These are phyloP conservation scores for Orientallactaga sibirica DNA, from an alignment of 2,797 vertebrate genomes.

Conservation along the genomic window DNA sequence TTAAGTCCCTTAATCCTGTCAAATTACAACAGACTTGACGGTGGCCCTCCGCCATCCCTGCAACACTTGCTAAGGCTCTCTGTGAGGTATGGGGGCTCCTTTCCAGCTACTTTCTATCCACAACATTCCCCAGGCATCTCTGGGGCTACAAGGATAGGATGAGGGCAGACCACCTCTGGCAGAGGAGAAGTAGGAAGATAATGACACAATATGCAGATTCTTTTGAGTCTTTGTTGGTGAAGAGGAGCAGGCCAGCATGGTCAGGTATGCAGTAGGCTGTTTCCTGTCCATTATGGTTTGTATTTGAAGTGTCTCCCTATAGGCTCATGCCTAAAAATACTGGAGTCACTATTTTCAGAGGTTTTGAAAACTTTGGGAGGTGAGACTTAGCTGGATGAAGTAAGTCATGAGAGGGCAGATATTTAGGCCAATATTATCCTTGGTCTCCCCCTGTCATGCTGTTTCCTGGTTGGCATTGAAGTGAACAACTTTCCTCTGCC, in stretches of 20 bases:
- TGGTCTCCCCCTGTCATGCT: not conserved
- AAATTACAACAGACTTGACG: constrained; percentile 84
- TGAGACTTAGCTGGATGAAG: not conserved
- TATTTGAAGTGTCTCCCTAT: not conserved
- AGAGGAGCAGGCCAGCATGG: not conserved
- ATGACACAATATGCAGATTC: not conserved
- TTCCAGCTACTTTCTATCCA: accelerated
- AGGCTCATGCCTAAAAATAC: not conserved
- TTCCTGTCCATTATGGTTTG: not conserved
- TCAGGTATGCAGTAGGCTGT: not conserved
- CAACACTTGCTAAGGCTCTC: not conserved
- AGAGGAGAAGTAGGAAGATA: not conserved
- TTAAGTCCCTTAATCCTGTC: constrained; percentile 90
- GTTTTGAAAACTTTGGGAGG: not conserved
- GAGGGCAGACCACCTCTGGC: accelerated
- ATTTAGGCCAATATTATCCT: not conserved
- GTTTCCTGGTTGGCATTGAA: not conserved
- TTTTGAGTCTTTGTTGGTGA: not conserved
- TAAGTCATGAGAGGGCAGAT: not conserved
- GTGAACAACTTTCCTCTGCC: no score
- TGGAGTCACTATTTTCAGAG: not conserved
- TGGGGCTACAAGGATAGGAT: not conserved
- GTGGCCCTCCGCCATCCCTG: constrained; percentile 57
- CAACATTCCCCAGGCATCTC: not conserved
- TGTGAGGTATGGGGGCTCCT: not conserved